Conservation (phyloP, 2,888 invertebrate genomes). For the Nebria salina region DNA sequence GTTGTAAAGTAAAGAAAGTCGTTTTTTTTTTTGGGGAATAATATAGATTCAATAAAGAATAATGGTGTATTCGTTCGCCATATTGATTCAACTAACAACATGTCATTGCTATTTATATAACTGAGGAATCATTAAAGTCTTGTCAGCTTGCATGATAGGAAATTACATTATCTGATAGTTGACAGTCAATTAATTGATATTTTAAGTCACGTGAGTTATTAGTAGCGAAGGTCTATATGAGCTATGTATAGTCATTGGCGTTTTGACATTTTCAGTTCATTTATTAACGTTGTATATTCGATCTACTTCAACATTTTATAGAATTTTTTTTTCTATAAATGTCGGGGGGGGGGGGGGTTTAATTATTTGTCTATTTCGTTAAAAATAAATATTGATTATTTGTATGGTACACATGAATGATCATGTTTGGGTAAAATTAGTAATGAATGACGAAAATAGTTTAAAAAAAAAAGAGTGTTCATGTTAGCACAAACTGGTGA, state of each 20-base stretch:
- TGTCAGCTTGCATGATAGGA: conserved; percentile 38
- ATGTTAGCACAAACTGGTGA: no score
- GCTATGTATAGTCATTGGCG: background rate
- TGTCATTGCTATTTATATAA: conserved; percentile 38
- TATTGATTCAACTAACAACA: conserved; percentile 12
- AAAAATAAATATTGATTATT: no score
- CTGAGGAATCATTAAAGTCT: conserved; percentile 27
- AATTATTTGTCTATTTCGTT: no score
- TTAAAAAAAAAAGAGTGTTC: no score
- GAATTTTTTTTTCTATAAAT: no score
- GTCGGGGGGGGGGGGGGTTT: no score
- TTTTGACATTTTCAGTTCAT: background rate
- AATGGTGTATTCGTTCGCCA: background rate
- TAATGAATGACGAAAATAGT: no score
- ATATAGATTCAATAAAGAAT: conserved; percentile 34
- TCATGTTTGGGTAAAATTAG: no score
- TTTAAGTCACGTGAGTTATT: background rate
- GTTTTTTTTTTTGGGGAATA: conserved; percentile 7
- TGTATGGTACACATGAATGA: no score
- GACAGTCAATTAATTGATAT: conserved; percentile 44
- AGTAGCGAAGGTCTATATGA: background rate
- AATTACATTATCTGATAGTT: conserved; percentile 40
- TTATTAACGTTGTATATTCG: background rate
- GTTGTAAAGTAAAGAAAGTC: conserved; percentile 8
- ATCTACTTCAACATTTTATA: background rate